Evolutionary conservation across 2,888 invertebrate genomes (phyloP).

Genomic region (Pristionchus japonicus): DNA sequence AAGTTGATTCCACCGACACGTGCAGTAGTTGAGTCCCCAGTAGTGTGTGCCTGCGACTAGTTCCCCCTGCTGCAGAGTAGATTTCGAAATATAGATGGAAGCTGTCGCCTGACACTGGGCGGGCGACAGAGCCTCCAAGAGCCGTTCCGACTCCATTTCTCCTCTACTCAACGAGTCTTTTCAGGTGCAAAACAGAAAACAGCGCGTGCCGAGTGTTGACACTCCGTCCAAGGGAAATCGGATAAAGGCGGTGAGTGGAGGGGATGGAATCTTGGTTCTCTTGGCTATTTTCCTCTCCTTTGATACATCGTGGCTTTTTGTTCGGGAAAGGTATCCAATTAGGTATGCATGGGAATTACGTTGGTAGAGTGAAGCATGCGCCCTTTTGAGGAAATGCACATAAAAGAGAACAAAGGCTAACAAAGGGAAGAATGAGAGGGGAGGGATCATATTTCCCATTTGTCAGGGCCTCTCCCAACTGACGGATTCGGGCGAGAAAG

Average conservation of each 20-base stretch:
- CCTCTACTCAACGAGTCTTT: constrained; percentile 42
- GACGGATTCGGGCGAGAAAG: constrained; percentile 69
- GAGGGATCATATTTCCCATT: background rate
- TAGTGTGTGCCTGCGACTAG: background rate
- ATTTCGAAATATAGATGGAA: background rate
- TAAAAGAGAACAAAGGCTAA: background rate
- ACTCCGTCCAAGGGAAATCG: constrained; percentile 28
- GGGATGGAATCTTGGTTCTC: too few relatives aligned
- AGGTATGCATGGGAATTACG: too few relatives aligned
- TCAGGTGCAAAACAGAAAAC: constrained; percentile 57
- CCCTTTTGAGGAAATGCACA: background rate
- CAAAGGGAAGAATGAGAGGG: background rate
- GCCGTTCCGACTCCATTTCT: too few relatives aligned
- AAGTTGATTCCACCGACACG: background rate
- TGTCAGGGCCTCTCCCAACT: constrained; percentile 62
- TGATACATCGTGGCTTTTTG: background rate
- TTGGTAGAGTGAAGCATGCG: too few relatives aligned
- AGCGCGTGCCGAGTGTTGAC: constrained; percentile 5
- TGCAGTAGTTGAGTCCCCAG: background rate
- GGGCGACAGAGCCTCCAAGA: background rate
- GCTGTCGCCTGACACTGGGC: too few relatives aligned
- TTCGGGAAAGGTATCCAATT: too few relatives aligned
- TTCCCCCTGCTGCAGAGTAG: background rate
- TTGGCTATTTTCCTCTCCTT: background rate
- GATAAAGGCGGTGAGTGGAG: constrained; percentile 41